Conservation (phyloP, 2,797 vertebrate genomes). For the Meriones psammophilus region DNA sequence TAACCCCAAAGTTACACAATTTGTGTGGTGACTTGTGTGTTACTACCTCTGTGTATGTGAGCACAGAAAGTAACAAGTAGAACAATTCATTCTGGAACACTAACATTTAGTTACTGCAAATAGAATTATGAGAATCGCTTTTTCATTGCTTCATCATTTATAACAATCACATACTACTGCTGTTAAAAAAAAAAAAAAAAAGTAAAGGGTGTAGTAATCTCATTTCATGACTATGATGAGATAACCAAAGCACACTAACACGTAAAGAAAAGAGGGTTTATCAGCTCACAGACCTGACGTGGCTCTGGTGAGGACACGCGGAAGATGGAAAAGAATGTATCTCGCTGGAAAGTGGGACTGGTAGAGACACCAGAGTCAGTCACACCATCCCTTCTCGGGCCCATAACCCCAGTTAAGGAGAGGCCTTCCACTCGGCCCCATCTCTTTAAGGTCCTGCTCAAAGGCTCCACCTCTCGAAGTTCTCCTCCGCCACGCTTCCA, state of each 20-base stretch:
- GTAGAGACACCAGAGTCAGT: background rate
- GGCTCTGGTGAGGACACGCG: background rate
- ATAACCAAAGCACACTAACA: background rate
- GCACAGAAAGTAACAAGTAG: background rate
- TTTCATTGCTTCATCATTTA: background rate
- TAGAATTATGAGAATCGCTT: background rate
- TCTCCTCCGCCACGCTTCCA: background rate
- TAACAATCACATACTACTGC: background rate
- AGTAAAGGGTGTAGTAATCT: no score
- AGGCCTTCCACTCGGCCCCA: background rate
- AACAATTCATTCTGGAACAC: background rate
- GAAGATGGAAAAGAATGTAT: background rate
- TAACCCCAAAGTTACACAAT: background rate
- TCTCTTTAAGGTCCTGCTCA: background rate
- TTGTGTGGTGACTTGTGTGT: background rate
- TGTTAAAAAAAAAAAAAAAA: background rate
- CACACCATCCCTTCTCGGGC: background rate
- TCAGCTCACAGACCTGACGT: background rate
- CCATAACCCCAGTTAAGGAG: background rate
- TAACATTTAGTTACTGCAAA: background rate
- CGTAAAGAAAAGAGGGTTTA: background rate
- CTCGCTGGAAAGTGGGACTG: background rate
- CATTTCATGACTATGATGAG: no score
- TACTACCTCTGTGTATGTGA: background rate
- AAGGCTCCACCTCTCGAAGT: no score